A percentile compares a stretch with the other conserved stretches of the same genome.
These are phyloP conservation scores for Coreius guichenoti DNA, from an alignment of 2,797 vertebrate species.

Conservation along the genomic window DNA sequence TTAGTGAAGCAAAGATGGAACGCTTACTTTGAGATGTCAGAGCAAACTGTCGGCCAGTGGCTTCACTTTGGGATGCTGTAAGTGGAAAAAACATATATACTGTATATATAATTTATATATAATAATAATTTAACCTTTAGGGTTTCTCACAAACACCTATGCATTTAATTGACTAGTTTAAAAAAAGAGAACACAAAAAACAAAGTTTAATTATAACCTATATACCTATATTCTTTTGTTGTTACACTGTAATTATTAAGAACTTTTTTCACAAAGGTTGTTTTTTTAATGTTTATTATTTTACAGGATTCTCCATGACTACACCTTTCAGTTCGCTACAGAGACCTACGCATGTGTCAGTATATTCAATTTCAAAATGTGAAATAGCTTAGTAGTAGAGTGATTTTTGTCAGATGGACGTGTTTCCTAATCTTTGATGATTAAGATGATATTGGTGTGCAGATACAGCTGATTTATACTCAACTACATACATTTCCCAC, in stretches of 20 bases:
- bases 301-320: not conserved
- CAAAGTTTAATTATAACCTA: no score
- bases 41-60: not conserved
- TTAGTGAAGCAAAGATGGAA: not conserved
- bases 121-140: slow-evolving; percentile 1
- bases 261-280: not conserved
- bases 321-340: not conserved
- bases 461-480: not conserved
- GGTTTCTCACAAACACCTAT: not conserved
- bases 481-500: not conserved
- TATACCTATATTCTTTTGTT: not conserved
- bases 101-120: not conserved
- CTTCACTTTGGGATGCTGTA: not conserved
- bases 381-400: not conserved
- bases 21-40: slow-evolving; percentile 8
- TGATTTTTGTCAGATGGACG: not conserved
- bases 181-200: not conserved
- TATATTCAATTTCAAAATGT: not conserved
- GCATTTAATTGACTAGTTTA: not conserved
- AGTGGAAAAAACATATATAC: not conserved
- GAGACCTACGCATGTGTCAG: not conserved
- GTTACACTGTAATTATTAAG: not conserved
- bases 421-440: not conserved
- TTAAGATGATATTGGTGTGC: not conserved
- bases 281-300: no score